Conservation (phyloP, 2,113 vertebrate species). For the Aspidoscelis tigris region DNA sequence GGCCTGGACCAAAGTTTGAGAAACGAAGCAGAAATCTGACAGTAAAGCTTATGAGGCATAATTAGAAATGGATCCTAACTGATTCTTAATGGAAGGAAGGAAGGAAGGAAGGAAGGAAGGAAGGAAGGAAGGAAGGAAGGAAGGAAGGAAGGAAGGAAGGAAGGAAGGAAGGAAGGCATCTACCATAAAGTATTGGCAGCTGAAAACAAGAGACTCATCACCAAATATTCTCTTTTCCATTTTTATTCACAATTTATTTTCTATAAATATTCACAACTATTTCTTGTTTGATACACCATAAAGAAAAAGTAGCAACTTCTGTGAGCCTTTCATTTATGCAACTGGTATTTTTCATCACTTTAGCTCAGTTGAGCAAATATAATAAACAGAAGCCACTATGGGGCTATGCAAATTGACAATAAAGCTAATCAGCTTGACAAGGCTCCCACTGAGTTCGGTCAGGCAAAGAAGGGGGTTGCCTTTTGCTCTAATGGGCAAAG, state of each 20-base stretch:
- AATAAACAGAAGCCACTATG: background rate
- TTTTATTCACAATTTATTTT: background rate
- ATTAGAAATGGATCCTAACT: slow-evolving; percentile 20
- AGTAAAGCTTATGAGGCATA: slow-evolving; percentile 5
- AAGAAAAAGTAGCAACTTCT: background rate
- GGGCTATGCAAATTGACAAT: background rate
- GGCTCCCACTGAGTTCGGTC: too few species aligned
- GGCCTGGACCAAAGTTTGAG: slow-evolving; percentile 42
- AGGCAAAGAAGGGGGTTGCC: background rate
- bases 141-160: too few species aligned
- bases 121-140: background rate
- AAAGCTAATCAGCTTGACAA: background rate
- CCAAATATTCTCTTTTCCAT: background rate
- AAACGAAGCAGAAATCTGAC: slow-evolving; percentile 46
- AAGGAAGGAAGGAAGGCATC: too few species aligned
- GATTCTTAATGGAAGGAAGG: slow-evolving; percentile 2
- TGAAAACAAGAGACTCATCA: background rate
- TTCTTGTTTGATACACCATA: background rate
- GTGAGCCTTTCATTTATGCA: background rate
- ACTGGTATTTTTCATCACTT: background rate
- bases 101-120: too few species aligned
- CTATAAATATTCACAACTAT: background rate
- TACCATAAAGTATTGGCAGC: background rate
- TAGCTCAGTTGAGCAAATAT: background rate
- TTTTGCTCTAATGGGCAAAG: background rate